phyloP scores from a whole-genome alignment of 2,113 vertebrate species.

The Odocoileus hemionus region DNA sequence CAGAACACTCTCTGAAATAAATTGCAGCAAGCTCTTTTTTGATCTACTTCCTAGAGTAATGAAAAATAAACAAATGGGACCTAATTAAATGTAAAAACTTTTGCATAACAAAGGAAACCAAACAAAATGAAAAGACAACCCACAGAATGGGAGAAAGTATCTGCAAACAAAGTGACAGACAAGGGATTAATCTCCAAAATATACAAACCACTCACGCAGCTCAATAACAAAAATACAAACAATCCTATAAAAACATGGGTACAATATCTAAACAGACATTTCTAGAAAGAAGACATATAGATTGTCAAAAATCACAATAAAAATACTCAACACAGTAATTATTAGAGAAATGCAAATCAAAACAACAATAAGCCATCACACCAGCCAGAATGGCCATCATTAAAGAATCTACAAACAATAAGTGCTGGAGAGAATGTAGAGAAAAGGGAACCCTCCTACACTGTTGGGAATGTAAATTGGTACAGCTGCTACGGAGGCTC shows the following conservation, averaged over 20 bases:
- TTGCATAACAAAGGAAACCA: background rate
- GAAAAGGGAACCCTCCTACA: background rate
- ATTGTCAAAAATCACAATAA: background rate
- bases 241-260: background rate
- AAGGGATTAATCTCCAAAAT: background rate
- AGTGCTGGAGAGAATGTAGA: background rate
- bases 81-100: background rate
- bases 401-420: background rate
- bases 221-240: background rate
- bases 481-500: background rate
- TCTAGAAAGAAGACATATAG: background rate
- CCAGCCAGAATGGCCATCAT: background rate
- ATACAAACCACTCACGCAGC: background rate
- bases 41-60: background rate
- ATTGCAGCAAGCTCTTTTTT: background rate
- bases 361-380: background rate
- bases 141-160: background rate
- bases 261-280: background rate
- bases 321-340: background rate
- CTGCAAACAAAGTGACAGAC: background rate
- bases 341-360: background rate
- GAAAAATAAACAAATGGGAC: background rate
- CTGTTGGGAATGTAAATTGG: background rate
- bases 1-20: background rate
- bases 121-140: background rate